phyloP scores from a whole-genome alignment of 2,888 invertebrate genomes.

The Thymelicus lineola region DNA sequence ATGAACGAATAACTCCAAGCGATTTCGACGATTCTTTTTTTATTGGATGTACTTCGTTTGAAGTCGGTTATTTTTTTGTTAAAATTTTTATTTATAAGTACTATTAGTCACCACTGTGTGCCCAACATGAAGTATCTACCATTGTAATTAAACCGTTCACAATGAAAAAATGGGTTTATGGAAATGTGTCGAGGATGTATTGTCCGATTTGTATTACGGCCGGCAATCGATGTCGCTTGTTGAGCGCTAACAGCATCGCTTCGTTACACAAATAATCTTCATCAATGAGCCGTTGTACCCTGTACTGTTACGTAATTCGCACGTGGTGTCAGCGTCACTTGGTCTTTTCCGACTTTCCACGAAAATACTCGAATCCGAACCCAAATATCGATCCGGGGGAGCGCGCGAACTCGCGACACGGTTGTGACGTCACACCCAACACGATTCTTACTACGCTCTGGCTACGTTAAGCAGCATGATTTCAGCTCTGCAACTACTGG shows the following conservation, averaged over 20 bases:
- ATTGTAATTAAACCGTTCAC: conserved; percentile 2
- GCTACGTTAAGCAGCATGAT: conserved; percentile 21
- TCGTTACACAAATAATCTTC: conserved; percentile 71
- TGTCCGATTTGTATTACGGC: conserved; percentile 8
- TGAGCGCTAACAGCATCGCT: conserved; percentile 52
- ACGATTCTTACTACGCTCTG: conserved; percentile 33
- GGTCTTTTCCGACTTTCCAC: conserved; percentile 58
- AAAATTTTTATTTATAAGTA: neutral
- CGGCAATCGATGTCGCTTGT: conserved; percentile 46
- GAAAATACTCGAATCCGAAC: conserved; percentile 60
- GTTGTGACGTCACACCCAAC: conserved; percentile 72
- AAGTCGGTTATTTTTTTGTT: too few relatives aligned
- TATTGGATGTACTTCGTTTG: too few relatives aligned
- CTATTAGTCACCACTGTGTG: neutral
- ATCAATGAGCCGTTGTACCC: conserved; percentile 78
- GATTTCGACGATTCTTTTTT: too few relatives aligned
- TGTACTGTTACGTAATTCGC: conserved; percentile 73
- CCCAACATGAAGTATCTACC: neutral
- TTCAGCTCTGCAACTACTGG: conserved; percentile 33
- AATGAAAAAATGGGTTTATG: conserved; percentile 8
- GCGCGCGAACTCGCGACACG: conserved; percentile 71
- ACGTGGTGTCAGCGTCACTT: conserved; percentile 72
- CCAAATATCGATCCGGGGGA: conserved; percentile 69
- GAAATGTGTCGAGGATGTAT: conserved; percentile 9
- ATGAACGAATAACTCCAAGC: too few relatives aligned